Base-by-base conservation (phyloP, 2,113 vertebrate genomes). In the Pycnonotus jocosus region DNA sequence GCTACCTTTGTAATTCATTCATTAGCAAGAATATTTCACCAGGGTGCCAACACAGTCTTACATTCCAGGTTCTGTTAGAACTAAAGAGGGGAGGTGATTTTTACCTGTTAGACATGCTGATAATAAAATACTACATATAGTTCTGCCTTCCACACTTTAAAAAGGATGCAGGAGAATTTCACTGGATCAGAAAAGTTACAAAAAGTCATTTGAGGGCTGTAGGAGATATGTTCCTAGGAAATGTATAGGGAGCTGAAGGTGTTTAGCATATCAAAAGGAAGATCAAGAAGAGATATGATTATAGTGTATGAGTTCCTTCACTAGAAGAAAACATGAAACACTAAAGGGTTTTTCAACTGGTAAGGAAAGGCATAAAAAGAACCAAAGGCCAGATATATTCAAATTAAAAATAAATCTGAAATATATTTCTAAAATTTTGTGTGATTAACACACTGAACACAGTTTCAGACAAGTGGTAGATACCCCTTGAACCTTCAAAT, bases 1-100 rank as follows among this genome's bases (percentile, higher is more conserved):
- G 85, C 42, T 96, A 77, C 92, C 90, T 96, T 96, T 96, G 95
- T 95, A 96, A 93, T 91, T 88, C 93, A 95, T 96, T 95, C 96
- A 96, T 96, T 96, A 96, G 93, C 95, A 95, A 92, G 92, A 94
- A 94, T 94, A 96, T 96, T 95, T 88, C 96, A 96, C 93, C 92
- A 92, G 96, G 96, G 95, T 96, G 96, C 96, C 93, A 88, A 65
- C 38, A 37, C 19, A 66, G 93, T 94, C 88, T 93, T 95, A 96
- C 90, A 96, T 96, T 96, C 92, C 74, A 42, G 79, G 92, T 96
- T 95, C 96, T 94, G 88, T 95, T 76, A 96, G 96, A 96, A 96
- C 88, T 96, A 93, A 93, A 95, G 95, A 95, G 85, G 74, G 90
- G 93, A 96, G 85, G 95, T 85, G 95, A 96, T 96, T 95, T 95